Percentiles rank a stretch among this genome's conserved stretches.
Conservation (phyloP, 2,888 invertebrate genomes). For the Caenorhabditis sp. region DNA sequence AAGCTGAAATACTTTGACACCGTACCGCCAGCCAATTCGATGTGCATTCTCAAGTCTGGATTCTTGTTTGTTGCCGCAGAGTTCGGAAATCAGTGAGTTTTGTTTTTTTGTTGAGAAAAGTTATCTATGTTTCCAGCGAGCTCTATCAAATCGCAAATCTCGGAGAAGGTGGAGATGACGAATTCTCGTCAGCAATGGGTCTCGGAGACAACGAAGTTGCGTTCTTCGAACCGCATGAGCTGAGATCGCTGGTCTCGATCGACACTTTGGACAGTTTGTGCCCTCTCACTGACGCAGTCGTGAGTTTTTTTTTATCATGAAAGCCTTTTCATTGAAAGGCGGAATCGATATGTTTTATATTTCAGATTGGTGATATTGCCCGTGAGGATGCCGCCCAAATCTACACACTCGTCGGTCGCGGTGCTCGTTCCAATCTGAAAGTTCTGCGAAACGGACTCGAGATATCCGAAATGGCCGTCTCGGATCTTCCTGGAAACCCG, state of each 20-base stretch:
- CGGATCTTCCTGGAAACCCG: constrained; percentile 98
- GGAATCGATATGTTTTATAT: constrained; percentile 18
- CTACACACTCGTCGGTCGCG: constrained; percentile 96
- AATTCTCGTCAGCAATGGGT: constrained; percentile 92
- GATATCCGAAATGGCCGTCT: constrained; percentile 99
- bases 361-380: constrained; percentile 87
- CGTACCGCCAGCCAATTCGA: constrained; percentile 95
- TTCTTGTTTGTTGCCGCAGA: constrained; percentile 98
- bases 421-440: constrained; percentile 93
- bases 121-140: constrained; percentile 87
- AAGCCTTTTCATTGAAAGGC: neutral
- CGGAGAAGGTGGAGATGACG: constrained; percentile 98
- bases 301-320: constrained; percentile 25
- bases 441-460: constrained; percentile 93
- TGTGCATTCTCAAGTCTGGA: constrained; percentile 99
- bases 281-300: constrained; percentile 72
- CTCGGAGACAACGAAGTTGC: constrained; percentile 98
- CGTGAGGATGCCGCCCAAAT: constrained; percentile 99
- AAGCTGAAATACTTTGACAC: constrained; percentile 99
- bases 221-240: constrained; percentile 95
- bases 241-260: constrained; percentile 95
- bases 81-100: constrained; percentile 98
- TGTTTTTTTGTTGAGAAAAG: constrained; percentile 1
- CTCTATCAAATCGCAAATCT: constrained; percentile 99
- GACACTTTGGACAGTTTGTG: constrained; percentile 86